phyloP scores from a whole-genome alignment of 1,140 invertebrate genomes.

The Magallana ariakensis region DNA sequence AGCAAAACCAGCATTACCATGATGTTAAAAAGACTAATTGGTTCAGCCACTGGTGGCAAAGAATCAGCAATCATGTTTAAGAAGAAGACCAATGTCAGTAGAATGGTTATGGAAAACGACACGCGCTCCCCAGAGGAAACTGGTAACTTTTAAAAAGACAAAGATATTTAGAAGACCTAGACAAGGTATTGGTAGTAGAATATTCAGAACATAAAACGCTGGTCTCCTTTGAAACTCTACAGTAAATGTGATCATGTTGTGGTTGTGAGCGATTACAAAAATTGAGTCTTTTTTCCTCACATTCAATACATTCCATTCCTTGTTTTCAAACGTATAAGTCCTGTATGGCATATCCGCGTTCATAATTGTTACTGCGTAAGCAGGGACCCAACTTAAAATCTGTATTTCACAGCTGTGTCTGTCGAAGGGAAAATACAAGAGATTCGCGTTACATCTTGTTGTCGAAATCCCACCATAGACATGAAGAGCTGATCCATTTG shows the following conservation, averaged over 20 bases:
- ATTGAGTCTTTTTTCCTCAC: not conserved
- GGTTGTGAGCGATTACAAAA: no score
- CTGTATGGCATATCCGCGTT: not conserved
- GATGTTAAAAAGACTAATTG: constrained; percentile 3
- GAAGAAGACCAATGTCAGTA: constrained; percentile 43
- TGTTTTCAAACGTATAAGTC: not conserved
- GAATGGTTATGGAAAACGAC: constrained; percentile 43
- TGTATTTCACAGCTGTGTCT: not conserved
- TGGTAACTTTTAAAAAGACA: constrained; percentile 45
- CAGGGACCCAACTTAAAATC: not conserved
- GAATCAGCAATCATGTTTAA: constrained; percentile 30
- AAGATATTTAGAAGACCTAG: constrained; percentile 41
- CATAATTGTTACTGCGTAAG: not conserved
- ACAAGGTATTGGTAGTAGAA: constrained; percentile 16
- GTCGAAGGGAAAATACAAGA: constrained; percentile 17
- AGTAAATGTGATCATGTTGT: not conserved
- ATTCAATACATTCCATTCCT: not conserved
- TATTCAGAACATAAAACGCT: constrained; percentile 4
- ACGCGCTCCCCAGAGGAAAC: constrained; percentile 40
- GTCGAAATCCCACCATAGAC: not conserved
- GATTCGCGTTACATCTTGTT: constrained; percentile 1
- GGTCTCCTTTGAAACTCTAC: not conserved
- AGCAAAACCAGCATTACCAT: not conserved
- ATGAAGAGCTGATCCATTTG: not conserved
- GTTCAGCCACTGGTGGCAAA: not conserved